Percentiles rank a stretch among this genome's conserved stretches.
phyloP scores from a whole-genome alignment of 2,888 invertebrate genomes.

The Ochropleura plecta region DNA sequence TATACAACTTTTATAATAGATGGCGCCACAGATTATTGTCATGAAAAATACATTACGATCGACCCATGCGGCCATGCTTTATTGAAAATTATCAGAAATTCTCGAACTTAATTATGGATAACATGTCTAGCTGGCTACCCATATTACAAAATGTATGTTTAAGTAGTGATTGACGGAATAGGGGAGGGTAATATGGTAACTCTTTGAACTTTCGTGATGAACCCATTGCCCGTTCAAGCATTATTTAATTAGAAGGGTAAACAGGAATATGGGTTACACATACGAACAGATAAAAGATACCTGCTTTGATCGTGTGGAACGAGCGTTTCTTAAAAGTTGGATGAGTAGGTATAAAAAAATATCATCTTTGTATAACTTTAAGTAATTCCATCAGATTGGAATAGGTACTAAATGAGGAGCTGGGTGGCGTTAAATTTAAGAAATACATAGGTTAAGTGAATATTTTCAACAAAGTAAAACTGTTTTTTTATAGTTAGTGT shows the following conservation, averaged over 20 bases:
- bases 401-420: background rate
- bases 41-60: slow-evolving; percentile 41
- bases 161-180: slow-evolving; percentile 8
- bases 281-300: background rate
- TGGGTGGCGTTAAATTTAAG: background rate
- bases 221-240: slow-evolving; percentile 33
- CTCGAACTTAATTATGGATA: slow-evolving; percentile 32
- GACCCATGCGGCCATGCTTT: slow-evolving; percentile 22
- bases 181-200: background rate
- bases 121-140: slow-evolving; percentile 1
- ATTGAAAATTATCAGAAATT: slow-evolving; percentile 23
- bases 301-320: background rate
- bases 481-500: background rate
- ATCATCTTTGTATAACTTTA: background rate
- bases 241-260: slow-evolving; percentile 36
- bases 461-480: background rate
- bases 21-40: slow-evolving; percentile 16
- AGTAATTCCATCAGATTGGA: background rate
- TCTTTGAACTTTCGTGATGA: slow-evolving; percentile 30
- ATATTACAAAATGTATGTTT: slow-evolving; percentile 11
- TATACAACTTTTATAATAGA: background rate
- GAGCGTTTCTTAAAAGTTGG: background rate
- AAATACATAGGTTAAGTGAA: background rate
- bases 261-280: slow-evolving; percentile 1
- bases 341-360: background rate